These are phyloP conservation scores for Alauda arvensis DNA, from an alignment of 2,797 vertebrate species.

Conservation along the genomic window DNA sequence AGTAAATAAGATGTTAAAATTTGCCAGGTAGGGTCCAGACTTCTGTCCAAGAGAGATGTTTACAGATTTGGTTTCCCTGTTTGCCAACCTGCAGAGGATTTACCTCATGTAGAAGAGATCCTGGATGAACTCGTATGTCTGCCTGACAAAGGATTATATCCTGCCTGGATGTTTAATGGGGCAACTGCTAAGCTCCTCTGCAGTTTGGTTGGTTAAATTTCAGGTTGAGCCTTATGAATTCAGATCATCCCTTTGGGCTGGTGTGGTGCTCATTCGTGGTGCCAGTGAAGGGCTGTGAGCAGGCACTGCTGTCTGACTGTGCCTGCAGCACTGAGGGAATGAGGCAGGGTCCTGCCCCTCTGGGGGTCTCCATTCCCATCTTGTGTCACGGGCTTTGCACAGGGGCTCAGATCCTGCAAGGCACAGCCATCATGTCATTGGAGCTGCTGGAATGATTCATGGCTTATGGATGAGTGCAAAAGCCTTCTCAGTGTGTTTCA, in stretches of 20 bases:
- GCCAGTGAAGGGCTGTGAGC: not conserved
- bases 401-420: not conserved
- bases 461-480: not conserved
- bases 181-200: not conserved
- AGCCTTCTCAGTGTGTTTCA: accelerated
- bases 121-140: not conserved
- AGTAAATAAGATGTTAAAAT: not conserved
- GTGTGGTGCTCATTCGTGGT: not conserved
- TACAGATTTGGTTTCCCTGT: not conserved
- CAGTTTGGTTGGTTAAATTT: not conserved
- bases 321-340: accelerated
- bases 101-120: not conserved
- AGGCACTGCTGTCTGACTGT: accelerated
- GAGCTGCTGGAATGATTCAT: not conserved
- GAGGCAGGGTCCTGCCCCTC: accelerated
- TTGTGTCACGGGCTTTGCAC: accelerated
- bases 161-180: not conserved
- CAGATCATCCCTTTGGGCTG: not conserved
- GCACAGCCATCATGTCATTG: accelerated
- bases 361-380: not conserved
- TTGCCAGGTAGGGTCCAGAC: not conserved
- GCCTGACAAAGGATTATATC: not conserved
- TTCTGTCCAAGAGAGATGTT: not conserved
- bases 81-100: not conserved
- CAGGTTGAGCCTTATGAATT: not conserved